Conservation (phyloP, 2,797 vertebrate genomes). For the Hemibagrus guttatus region DNA sequence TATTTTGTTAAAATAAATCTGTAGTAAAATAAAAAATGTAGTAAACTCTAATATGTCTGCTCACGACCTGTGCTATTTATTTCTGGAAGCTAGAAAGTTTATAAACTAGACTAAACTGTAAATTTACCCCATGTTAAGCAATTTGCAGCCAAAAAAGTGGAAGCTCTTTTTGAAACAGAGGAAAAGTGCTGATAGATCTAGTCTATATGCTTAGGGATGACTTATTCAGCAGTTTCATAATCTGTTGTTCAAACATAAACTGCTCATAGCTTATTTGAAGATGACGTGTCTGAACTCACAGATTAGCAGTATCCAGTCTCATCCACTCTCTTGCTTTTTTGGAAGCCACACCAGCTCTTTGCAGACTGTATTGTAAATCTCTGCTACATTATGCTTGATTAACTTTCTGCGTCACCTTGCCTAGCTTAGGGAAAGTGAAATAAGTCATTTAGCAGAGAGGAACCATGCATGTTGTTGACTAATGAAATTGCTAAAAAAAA, state of each 20-base stretch:
- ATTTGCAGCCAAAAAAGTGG: slow-evolving; percentile 19
- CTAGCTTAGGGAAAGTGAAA: background rate
- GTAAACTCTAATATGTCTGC: background rate
- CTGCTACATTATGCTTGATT: background rate
- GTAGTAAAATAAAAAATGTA: too few species aligned
- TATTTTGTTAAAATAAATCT: background rate
- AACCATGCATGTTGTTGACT: slow-evolving; percentile 3
- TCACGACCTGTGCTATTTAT: background rate
- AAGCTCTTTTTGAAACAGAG: background rate
- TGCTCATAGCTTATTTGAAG: background rate
- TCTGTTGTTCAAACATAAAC: background rate
- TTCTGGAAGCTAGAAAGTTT: background rate
- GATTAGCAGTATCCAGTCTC: background rate
- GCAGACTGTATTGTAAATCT: background rate
- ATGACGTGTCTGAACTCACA: background rate
- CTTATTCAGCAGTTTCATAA: background rate
- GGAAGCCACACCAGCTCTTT: background rate
- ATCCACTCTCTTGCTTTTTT: background rate
- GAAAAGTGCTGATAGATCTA: slow-evolving; percentile 18
- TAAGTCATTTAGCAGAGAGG: slow-evolving; percentile 8
- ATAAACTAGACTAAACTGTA: background rate
- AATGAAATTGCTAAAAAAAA: background rate
- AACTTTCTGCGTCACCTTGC: background rate
- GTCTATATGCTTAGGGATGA: background rate
- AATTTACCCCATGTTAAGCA: background rate